These are phyloP conservation scores for Desoria tigrina DNA, from an alignment of 2,888 invertebrate genomes.

Conservation along the genomic window DNA sequence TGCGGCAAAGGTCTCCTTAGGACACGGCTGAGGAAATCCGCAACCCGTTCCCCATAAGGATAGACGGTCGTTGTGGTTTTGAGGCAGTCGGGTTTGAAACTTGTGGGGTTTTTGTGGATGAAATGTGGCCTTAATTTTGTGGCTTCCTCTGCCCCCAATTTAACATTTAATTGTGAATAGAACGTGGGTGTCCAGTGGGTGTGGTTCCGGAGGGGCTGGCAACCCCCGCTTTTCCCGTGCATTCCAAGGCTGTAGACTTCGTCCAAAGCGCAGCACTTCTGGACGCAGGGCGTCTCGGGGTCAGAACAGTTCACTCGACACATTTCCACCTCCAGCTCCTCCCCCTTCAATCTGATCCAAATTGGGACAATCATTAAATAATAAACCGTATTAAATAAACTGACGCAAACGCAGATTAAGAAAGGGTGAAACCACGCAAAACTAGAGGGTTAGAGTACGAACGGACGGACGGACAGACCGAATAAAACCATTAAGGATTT, in stretches of 20 bases:
- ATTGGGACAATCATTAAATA: slow-evolving; percentile 6
- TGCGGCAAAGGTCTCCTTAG: slow-evolving; percentile 28
- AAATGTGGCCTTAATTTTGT: slow-evolving; percentile 32
- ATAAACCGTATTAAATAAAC: background rate
- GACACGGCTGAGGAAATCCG: slow-evolving; percentile 27
- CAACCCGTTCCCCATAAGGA: slow-evolving; percentile 36
- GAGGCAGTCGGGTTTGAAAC: slow-evolving; percentile 31
- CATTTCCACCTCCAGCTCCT: slow-evolving; percentile 32
- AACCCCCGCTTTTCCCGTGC: slow-evolving; percentile 35
- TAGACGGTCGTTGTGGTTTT: slow-evolving; percentile 34
- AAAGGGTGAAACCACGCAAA: too few species aligned
- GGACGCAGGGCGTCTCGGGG: slow-evolving; percentile 38
- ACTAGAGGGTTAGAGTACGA: too few species aligned
- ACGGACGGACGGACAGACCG: too few species aligned
- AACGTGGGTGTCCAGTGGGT: slow-evolving; percentile 32
- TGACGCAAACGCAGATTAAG: too few species aligned
- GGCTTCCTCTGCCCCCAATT: slow-evolving; percentile 16
- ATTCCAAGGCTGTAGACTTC: slow-evolving; percentile 43
- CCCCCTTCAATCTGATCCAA: slow-evolving; percentile 26
- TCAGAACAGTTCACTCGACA: slow-evolving; percentile 38
- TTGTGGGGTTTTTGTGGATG: slow-evolving; percentile 36
- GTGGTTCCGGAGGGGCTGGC: slow-evolving; percentile 33
- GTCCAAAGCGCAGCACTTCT: slow-evolving; percentile 40
- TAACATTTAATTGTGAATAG: slow-evolving; percentile 23
- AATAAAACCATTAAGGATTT: too few species aligned